Percentiles rank a stretch among this genome's conserved stretches.
Conservation (phyloP, 2,113 vertebrate genomes). For the Clarias batrachus region DNA sequence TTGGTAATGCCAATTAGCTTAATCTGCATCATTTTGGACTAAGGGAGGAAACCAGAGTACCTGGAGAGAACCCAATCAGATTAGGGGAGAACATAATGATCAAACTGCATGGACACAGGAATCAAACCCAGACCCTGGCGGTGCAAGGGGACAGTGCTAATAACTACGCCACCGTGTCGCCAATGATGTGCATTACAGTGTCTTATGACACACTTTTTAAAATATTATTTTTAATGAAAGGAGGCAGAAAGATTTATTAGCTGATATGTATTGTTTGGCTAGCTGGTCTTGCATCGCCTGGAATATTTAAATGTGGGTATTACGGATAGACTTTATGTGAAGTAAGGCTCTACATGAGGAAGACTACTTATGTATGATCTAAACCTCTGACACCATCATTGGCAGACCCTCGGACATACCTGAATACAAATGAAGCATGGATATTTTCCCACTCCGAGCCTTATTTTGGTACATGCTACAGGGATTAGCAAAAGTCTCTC, state of each 20-base stretch:
- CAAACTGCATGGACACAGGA: too few relatives aligned
- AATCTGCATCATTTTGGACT: too few relatives aligned
- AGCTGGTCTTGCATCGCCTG: not conserved
- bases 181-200: not conserved
- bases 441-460: conserved; percentile 20
- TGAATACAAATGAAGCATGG: conserved; percentile 38
- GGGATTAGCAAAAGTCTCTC: conserved; percentile 27
- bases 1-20: too few relatives aligned
- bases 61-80: too few relatives aligned
- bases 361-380: conserved; percentile 31
- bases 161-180: too few relatives aligned
- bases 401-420: conserved; percentile 25
- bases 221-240: not conserved
- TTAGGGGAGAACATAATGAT: too few relatives aligned
- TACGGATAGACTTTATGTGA: not conserved
- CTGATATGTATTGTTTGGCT: not conserved
- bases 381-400: conserved; percentile 28
- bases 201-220: not conserved
- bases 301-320: not conserved
- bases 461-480: conserved; percentile 35
- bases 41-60: too few relatives aligned
- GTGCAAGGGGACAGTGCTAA: too few relatives aligned
- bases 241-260: not conserved
- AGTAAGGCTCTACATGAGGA: conserved; percentile 2
- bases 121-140: too few relatives aligned